Evolutionary conservation across 2,888 invertebrate genomes (phyloP).

Genomic region (Brassicogethes aeneus): DNA sequence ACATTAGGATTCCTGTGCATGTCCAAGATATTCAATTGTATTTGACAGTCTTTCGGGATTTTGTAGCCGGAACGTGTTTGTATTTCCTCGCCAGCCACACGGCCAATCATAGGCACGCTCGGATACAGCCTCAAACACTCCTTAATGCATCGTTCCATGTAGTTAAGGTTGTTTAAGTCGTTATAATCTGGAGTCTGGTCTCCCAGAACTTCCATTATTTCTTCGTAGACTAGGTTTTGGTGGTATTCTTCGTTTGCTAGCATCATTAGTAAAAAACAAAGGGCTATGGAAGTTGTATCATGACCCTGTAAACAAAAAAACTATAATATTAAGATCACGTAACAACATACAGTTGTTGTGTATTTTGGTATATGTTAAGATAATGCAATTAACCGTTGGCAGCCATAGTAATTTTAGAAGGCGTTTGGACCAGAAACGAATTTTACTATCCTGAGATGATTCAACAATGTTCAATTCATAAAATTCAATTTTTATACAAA

Average conservation of each 20-base stretch:
- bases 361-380: no score
- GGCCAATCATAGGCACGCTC: slow-evolving; percentile 34
- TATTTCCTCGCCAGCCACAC: slow-evolving; percentile 25
- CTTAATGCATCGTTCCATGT: slow-evolving; percentile 36
- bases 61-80: slow-evolving; percentile 22
- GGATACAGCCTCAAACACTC: slow-evolving; percentile 36
- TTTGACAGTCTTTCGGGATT: slow-evolving; percentile 42
- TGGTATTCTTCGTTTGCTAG: slow-evolving; percentile 19
- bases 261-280: slow-evolving; percentile 20
- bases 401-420: no score
- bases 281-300: slow-evolving; percentile 24
- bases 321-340: no score
- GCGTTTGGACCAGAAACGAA: no score
- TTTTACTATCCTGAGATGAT: no score
- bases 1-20: slow-evolving; percentile 54
- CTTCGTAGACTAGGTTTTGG: slow-evolving; percentile 20
- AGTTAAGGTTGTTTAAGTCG: slow-evolving; percentile 33
- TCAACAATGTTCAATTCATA: no score
- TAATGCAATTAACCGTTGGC: no score
- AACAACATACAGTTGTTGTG: no score
- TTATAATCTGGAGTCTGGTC: slow-evolving; percentile 22
- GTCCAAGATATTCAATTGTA: slow-evolving; percentile 52
- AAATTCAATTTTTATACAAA: not conserved
- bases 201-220: slow-evolving; percentile 25
- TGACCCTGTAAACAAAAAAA: slow-evolving; percentile 28